Evolutionary conservation across 2,797 vertebrate genomes (phyloP), one percentile per base, ranked within the genome.

Genomic region (Novumbra hubbsi): DNA sequence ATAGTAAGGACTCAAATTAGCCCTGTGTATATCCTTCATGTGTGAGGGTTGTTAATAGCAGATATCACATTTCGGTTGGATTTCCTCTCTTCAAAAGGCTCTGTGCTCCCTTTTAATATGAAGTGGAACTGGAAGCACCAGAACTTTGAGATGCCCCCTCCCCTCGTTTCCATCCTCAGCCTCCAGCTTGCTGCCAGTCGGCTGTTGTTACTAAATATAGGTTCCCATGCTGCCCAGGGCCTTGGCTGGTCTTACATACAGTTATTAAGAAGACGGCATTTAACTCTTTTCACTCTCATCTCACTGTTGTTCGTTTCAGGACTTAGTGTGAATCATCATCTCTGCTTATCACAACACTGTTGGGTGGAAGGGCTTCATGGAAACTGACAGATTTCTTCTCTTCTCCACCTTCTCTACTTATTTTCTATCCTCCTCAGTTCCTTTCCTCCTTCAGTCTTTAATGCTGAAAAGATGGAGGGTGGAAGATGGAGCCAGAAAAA

Each of bases 401-500:
- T 52, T 77, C 79, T 86, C n/a, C 52, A 57, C n/a, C 52, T n/a
- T n/a, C n/a, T 57, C 52, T 21, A n/a, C 52, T 21, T 21, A 7
- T 57, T 21, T 21, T 57, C 19, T 45, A 6, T 45, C 41, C 41
- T 45, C 41, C 41, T 14, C 41, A 45, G 41, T 45, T 57, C 21
- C 52, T n/a, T 70, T 81, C 80, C 72, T 78, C 76, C 72, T 68
- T 70, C 77, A 78, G 78, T 78, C 88, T 87, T 82, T 82, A 76
- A 82, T 74, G 73, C 50, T 86, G 84, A 83, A 86, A 77, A 74
- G 74, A 34, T 52, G 76, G 82, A 63, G 72, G 50, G 74, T 21
- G 74, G 68, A 73, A 83, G 76, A 88, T 86, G 85, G 83, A 82
- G 84, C 85, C 88, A 88, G 87, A 90, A 93, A 91, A 90, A 85